These are phyloP conservation scores for Ramphastos sulfuratus DNA, from an alignment of 2,113 vertebrate genomes.

Conservation along the genomic window DNA sequence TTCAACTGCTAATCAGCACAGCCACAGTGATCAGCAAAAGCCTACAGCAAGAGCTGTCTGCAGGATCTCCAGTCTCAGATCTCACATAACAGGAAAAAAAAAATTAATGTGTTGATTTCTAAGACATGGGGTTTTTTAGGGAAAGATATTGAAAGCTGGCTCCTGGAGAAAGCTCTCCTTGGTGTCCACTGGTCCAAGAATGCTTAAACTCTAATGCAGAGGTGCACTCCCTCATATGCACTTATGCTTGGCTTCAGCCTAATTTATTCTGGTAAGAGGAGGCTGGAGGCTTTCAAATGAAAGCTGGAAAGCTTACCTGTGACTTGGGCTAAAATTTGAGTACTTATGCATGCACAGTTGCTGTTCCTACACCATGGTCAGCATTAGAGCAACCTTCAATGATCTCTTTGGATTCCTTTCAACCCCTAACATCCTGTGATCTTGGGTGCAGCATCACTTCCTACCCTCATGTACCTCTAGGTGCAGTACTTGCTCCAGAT, in stretches of 20 bases:
- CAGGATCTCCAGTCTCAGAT: background rate
- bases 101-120: background rate
- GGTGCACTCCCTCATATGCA: background rate
- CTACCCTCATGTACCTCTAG: background rate
- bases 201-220: accelerated
- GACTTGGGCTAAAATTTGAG: background rate
- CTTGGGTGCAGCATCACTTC: background rate
- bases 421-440: too few relatives aligned
- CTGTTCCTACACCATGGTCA: background rate
- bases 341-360: background rate
- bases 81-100: background rate
- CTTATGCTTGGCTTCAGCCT: background rate
- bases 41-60: background rate
- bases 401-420: too few relatives aligned
- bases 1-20: background rate
- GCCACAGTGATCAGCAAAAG: background rate
- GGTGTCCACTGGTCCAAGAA: background rate
- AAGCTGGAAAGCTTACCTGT: background rate
- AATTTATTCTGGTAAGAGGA: background rate
- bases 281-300: background rate
- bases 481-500: background rate
- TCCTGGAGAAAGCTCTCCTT: background rate
- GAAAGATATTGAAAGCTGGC: background rate
- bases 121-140: background rate
- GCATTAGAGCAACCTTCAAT: background rate